These are phyloP conservation scores for Pachypeltis micranthus DNA, from an alignment of 1,140 invertebrate genomes.

Conservation along the genomic window DNA sequence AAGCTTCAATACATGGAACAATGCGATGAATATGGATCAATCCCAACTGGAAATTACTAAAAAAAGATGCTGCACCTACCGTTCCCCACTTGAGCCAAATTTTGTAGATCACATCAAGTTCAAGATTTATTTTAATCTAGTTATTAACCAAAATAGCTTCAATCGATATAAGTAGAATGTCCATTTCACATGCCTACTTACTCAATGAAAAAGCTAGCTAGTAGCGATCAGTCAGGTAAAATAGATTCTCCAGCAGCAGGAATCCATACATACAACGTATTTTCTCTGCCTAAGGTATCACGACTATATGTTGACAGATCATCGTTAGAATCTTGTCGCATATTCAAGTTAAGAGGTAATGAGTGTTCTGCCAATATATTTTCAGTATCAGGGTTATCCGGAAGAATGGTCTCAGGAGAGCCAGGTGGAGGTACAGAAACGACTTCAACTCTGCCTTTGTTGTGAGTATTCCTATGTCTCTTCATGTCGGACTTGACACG, in stretches of 20 bases:
- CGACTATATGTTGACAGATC: neutral
- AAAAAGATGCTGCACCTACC: no score
- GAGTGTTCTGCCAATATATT: neutral
- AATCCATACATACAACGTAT: constrained; percentile 20
- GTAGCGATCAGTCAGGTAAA: constrained; percentile 11
- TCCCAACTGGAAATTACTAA: no score
- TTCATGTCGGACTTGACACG: constrained; percentile 77
- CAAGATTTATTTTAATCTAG: no score
- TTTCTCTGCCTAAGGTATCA: constrained; percentile 7
- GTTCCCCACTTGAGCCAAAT: no score
- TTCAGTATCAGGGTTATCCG: neutral
- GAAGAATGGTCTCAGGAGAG: neutral
- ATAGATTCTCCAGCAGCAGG: constrained; percentile 15
- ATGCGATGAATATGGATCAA: no score
- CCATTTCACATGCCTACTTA: no score
- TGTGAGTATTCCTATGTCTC: constrained; percentile 71
- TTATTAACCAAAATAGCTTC: no score
- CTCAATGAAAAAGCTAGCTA: no score
- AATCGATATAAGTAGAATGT: no score
- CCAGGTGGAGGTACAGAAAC: neutral
- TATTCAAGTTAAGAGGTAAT: constrained; percentile 9
- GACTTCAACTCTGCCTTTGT: constrained; percentile 34
- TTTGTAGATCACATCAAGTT: no score
- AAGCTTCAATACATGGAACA: no score
- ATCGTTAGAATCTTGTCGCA: constrained; percentile 9